These are phyloP conservation scores for Marasmarcha lunaedactyla DNA, from an alignment of 2,888 invertebrate genomes.

Conservation along the genomic window DNA sequence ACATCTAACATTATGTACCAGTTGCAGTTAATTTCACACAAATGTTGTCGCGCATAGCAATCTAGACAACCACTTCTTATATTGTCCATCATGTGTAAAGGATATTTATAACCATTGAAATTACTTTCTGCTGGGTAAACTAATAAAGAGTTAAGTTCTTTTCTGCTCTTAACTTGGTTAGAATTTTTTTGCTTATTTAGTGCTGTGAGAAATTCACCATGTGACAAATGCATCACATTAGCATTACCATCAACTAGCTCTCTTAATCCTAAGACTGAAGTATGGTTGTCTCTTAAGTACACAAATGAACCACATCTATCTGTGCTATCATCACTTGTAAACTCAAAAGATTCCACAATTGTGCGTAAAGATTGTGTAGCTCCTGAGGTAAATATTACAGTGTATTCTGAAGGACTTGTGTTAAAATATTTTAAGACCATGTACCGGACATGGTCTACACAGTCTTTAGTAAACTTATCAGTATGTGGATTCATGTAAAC, in stretches of 20 bases:
- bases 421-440: constrained; percentile 89
- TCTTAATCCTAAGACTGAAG: constrained; percentile 94
- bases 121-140: constrained; percentile 95
- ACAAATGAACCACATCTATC: constrained; percentile 73
- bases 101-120: constrained; percentile 93
- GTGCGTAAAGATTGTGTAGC: constrained; percentile 90
- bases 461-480: constrained; percentile 84
- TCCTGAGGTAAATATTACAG: constrained; percentile 93
- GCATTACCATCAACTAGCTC: constrained; percentile 75
- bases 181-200: constrained; percentile 14
- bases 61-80: constrained; percentile 73
- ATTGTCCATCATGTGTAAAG: constrained; percentile 76
- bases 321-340: constrained; percentile 35
- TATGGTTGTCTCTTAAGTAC: constrained; percentile 92
- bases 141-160: constrained; percentile 69
- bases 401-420: constrained; percentile 82
- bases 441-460: constrained; percentile 85
- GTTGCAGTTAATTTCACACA: constrained; percentile 48
- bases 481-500: constrained; percentile 94
- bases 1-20: constrained; percentile 90
- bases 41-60: constrained; percentile 35
- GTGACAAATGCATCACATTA: constrained; percentile 68
- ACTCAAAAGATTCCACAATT: constrained; percentile 84
- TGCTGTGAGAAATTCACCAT: constrained; percentile 65
- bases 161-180: constrained; percentile 11